phyloP scores from a whole-genome alignment of 2,113 vertebrate species.

The Scolopax mira region DNA sequence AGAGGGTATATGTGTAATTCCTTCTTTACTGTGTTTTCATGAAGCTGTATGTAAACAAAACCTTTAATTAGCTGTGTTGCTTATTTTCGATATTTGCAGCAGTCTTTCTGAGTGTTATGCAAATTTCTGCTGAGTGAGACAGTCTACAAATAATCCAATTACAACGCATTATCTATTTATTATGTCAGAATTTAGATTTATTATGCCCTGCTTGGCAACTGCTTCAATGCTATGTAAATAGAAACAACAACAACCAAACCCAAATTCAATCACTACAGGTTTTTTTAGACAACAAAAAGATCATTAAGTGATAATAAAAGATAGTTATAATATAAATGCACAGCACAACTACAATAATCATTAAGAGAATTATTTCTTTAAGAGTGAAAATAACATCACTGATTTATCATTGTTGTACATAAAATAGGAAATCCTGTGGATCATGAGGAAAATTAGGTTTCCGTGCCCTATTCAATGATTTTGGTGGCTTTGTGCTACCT shows the following conservation, averaged over 20 bases:
- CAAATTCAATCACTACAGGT: background rate
- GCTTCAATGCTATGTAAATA: slow-evolving; percentile 51
- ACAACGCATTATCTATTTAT: slow-evolving; percentile 43
- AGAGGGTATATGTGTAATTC: background rate
- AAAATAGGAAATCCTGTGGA: background rate
- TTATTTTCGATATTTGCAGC: background rate
- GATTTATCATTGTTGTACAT: slow-evolving; percentile 25
- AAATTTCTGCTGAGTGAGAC: slow-evolving; percentile 22
- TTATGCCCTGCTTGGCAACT: slow-evolving; percentile 28
- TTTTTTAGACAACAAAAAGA: slow-evolving; percentile 67
- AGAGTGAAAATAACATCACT: slow-evolving; percentile 33
- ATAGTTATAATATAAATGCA: slow-evolving; percentile 60
- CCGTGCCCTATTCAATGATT: background rate
- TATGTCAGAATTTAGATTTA: slow-evolving; percentile 46
- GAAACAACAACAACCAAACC: slow-evolving; percentile 42
- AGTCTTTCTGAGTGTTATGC: background rate
- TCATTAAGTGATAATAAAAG: slow-evolving; percentile 74
- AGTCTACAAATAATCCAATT: slow-evolving; percentile 51
- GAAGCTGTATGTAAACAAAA: background rate
- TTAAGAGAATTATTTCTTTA: slow-evolving; percentile 31
- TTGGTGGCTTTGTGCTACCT: background rate
- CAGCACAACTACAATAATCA: slow-evolving; percentile 60
- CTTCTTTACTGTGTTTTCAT: background rate
- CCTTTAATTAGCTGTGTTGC: background rate
- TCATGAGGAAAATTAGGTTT: background rate